These are phyloP conservation scores for Hydropsyche tenuis DNA, from an alignment of 1,140 invertebrate species.

Conservation along the genomic window DNA sequence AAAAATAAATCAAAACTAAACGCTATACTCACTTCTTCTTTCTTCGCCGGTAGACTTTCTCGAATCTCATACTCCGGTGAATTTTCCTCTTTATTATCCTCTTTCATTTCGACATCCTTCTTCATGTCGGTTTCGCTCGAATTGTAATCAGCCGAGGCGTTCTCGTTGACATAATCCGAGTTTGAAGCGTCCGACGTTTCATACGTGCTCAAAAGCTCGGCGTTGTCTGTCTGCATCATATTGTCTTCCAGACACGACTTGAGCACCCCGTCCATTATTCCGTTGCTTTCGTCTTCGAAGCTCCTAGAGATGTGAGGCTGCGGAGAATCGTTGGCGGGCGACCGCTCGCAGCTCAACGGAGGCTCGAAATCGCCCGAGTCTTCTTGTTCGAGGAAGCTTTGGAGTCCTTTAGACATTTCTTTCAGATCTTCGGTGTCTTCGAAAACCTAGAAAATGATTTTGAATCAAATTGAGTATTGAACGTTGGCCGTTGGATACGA, in stretches of 20 bases:
- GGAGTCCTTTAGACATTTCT: conserved; percentile 42
- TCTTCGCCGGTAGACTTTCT: background rate
- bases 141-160: conserved; percentile 4
- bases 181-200: conserved; percentile 42
- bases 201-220: conserved; percentile 25
- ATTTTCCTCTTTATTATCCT: background rate
- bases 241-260: conserved; percentile 45
- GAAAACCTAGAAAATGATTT: conserved; percentile 33
- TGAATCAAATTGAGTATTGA: too few relatives aligned
- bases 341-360: conserved; percentile 28
- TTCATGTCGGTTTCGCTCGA: background rate
- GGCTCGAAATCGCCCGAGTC: conserved; percentile 44
- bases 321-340: conserved; percentile 39
- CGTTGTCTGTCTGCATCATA: conserved; percentile 31
- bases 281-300: conserved; percentile 48
- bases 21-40: conserved; percentile 28
- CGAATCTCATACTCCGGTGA: background rate
- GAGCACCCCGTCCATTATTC: conserved; percentile 46
- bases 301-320: conserved; percentile 33
- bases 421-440: conserved; percentile 44
- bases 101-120: conserved; percentile 4
- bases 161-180: conserved; percentile 34
- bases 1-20: background rate
- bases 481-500: too few relatives aligned
- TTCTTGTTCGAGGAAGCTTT: conserved; percentile 44